These are phyloP conservation scores for Leptosomus discolor DNA, from an alignment of 2,113 vertebrate species.

Conservation along the genomic window DNA sequence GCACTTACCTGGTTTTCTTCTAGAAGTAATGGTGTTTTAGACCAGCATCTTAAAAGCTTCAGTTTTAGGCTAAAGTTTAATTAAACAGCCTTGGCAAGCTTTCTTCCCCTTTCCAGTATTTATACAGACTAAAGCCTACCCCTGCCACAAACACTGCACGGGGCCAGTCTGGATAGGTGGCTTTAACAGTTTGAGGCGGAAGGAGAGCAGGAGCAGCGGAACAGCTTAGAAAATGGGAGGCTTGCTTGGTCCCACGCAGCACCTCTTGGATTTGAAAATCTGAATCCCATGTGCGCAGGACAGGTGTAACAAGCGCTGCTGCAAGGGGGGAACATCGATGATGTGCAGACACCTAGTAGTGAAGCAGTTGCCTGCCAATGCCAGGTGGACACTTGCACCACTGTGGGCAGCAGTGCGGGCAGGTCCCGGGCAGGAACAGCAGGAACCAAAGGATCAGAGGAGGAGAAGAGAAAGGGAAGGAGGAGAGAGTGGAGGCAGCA, in stretches of 20 bases:
- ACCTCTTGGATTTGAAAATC: background rate
- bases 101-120: background rate
- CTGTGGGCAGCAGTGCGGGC: no score
- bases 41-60: background rate
- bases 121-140: background rate
- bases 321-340: background rate
- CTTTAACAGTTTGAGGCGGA: background rate
- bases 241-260: background rate
- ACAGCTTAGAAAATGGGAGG: background rate
- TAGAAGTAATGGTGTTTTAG: background rate
- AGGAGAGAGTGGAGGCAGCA: conserved; percentile 9
- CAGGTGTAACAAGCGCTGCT: background rate
- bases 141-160: background rate
- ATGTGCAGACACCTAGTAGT: background rate
- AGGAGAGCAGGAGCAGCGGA: background rate
- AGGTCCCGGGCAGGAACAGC: background rate
- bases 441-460: background rate
- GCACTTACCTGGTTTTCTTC: background rate
- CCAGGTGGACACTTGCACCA: background rate
- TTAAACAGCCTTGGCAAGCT: background rate
- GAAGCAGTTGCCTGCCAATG: accelerated
- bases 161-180: background rate
- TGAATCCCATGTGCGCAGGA: background rate
- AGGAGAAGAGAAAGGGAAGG: background rate
- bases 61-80: background rate